These are phyloP conservation scores for Suncus etruscus DNA, from an alignment of 2,113 vertebrate genomes.

Conservation along the genomic window DNA sequence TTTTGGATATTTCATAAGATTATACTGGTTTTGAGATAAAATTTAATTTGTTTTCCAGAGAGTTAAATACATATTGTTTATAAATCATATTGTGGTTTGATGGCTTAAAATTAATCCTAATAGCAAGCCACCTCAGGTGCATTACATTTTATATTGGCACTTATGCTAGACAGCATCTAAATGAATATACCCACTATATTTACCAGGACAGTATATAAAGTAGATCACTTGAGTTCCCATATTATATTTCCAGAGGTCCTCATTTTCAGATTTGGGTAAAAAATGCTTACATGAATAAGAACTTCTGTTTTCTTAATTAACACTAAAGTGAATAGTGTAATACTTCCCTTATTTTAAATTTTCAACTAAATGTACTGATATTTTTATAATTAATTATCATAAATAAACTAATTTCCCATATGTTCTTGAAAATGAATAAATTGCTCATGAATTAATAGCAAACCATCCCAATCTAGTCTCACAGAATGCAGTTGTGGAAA, in stretches of 20 bases:
- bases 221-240: neutral
- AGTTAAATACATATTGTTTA: neutral
- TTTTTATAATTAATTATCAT: slow-evolving; percentile 34
- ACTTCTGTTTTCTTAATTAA: slow-evolving; percentile 38
- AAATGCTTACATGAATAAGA: slow-evolving; percentile 32
- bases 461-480: neutral
- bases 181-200: neutral
- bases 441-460: neutral
- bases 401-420: slow-evolving; percentile 8
- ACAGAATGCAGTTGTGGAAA: neutral
- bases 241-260: neutral
- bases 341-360: slow-evolving; percentile 48
- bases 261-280: slow-evolving; percentile 31
- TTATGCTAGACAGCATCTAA: neutral
- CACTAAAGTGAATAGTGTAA: slow-evolving; percentile 27
- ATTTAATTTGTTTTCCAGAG: neutral
- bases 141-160: neutral
- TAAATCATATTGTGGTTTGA: neutral
- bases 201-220: neutral
- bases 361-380: neutral
- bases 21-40: slow-evolving; percentile 26
- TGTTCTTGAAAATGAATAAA: slow-evolving; percentile 49
- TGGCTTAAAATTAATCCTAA: neutral
- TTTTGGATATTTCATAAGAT: slow-evolving; percentile 5
- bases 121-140: neutral